Base-by-base conservation (phyloP, 92 coral and sea anemone species). In the Pocillopora meandrina region DNA sequence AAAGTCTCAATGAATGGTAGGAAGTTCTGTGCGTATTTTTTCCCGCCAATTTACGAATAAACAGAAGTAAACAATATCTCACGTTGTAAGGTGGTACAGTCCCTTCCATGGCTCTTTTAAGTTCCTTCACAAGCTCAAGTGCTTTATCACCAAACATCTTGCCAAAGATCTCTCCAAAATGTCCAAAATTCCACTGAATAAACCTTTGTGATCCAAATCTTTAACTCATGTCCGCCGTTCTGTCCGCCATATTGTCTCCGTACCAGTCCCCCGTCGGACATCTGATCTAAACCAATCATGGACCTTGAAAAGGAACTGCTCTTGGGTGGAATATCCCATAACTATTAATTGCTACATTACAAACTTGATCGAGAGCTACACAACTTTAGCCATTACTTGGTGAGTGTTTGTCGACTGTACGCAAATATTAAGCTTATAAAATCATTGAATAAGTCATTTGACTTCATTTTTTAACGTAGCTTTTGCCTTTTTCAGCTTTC, bases 131-230 rank as follows among this genome's bases (percentile, higher is more conserved):
- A 65, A 97, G 99, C 75, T 97, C 99, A 67, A 97, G 89, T 19
- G 95, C 99, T 74, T 92, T 97, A 74, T 97, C 99, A 2, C 99
- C 99, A 85, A 94, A 97, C 99, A 97, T 97, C 18, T 11, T 71
- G 71, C 69, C 1, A 20, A 42, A 60, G 47, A 19, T 47, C 5
- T 42, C 5, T 14, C 3, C 1, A 17, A 36, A 36, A 35, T 34
- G 20, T 31, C 33, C 47, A 33, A 31, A 42, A 81, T 35, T 81
- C n/a, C 12, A 35, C 55, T 20, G 19, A 56, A 59, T 59, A 5
- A 69, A 69, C 56, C 56, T 67, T 52, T 5, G 34, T 26, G 19
- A 8, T 10, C 7, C 18, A 71, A 79, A 47, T 1, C 56, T 14
- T 10, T 18, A 21, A n/a, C 36, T 6, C 12, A 10, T 9, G 23